Base-by-base conservation (phyloP, 2,888 invertebrate genomes). In the Zygothrica quintamaculata region DNA sequence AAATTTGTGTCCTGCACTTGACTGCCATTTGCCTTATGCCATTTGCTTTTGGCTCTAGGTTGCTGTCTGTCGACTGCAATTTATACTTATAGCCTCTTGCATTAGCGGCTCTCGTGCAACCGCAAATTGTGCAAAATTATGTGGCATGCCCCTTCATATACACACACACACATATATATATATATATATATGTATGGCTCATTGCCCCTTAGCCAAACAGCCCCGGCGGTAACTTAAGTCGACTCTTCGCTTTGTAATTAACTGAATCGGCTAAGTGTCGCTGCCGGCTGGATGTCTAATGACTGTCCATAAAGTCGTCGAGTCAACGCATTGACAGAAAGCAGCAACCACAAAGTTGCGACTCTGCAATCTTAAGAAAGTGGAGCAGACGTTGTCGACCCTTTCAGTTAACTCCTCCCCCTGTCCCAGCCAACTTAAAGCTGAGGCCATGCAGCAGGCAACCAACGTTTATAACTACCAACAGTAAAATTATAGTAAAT, bases 251-350 rank as follows among this genome's bases (percentile, higher is more conserved):
- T 65, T 75, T 81, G 85, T 84, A 82, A 82, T 82, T 82, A 82
- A 82, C 82, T 68, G 77, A 77, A 75, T 69, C 57, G 66, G 68
- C 72, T 66, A 81, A 81, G 82, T 82, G 81, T 78, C 74, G 78
- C 74, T 72, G 52, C 34, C 40, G 12, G 59, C 66, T 60, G 68
- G 67, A 65, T 87, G 84, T 78, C 84, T 87, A 88, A 88, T 87
- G 88, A 85, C 85, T 82, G 74, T 77, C 80, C 85, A 88, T 85
- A 88, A 88, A 87, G 77, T 78, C 81, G 66, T 65, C 64, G 52
- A 61, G 22, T 65, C 44, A 62, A 60, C 43, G 60, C 74, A 78
- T 77, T 77, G 80, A 77, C 80, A 74, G 68, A 29, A n/a, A n/a
- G n/a, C n/a, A n/a, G n/a, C n/a, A n/a, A n/a, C 64, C 52, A 59